Conservation (phyloP, 1,140 invertebrate genomes). For the Phocides pigmalion region DNA sequence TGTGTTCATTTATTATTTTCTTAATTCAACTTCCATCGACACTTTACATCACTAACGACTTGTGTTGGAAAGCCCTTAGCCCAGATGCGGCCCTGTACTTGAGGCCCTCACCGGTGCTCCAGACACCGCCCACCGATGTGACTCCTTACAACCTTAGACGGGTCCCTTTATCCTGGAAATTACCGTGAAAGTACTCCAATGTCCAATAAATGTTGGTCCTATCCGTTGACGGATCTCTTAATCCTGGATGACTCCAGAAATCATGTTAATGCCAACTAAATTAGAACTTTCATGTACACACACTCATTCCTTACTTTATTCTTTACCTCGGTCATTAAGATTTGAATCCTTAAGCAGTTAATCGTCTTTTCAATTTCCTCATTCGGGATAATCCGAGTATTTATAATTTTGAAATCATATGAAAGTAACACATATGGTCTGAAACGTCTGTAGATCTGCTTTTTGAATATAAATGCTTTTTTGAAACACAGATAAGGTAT, state of each 20-base stretch:
- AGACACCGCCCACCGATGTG: conserved; percentile 41
- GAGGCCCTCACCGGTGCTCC: conserved; percentile 44
- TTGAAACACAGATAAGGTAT: no score
- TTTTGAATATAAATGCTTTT: no score
- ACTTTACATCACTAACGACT: conserved; percentile 45
- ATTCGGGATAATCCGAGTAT: neutral
- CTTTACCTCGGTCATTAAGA: conserved; percentile 25
- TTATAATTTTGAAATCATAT: no score
- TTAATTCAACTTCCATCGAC: conserved; percentile 35
- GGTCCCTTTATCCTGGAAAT: conserved; percentile 42
- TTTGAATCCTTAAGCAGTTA: conserved; percentile 28
- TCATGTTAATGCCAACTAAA: neutral
- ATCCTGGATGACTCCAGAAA: conserved; percentile 9
- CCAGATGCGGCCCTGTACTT: conserved; percentile 60
- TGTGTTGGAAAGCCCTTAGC: conserved; percentile 68
- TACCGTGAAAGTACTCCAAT: conserved; percentile 20
- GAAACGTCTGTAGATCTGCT: no score
- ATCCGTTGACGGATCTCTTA: neutral
- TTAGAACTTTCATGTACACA: conserved; percentile 16
- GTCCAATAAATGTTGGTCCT: conserved; percentile 38
- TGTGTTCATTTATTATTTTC: no score
- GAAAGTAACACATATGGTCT: no score
- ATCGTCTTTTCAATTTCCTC: conserved; percentile 21
- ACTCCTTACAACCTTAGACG: conserved; percentile 34
- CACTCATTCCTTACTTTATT: conserved; percentile 20